These are phyloP conservation scores for Tenodera sinensis DNA, from an alignment of 2,888 invertebrate species.

Conservation along the genomic window DNA sequence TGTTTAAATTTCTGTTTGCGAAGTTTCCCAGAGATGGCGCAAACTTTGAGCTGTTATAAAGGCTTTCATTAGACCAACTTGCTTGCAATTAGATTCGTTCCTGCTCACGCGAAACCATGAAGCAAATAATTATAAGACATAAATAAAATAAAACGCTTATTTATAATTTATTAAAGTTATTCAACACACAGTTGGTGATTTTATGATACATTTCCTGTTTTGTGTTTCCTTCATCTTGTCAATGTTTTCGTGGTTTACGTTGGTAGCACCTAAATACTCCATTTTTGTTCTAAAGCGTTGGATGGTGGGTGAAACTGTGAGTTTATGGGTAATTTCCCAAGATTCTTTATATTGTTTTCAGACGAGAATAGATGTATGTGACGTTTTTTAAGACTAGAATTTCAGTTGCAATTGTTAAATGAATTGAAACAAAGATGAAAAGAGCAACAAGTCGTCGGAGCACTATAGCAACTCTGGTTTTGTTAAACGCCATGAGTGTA, in stretches of 20 bases:
- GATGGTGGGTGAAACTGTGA: constrained; percentile 32
- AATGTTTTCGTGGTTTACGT: background rate
- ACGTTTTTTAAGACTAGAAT: background rate
- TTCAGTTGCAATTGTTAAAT: background rate
- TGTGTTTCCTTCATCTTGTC: no score
- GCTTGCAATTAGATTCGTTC: no score
- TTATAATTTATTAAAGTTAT: no score
- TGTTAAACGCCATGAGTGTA: background rate
- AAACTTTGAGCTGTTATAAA: no score
- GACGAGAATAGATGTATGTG: background rate
- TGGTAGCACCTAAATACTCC: background rate
- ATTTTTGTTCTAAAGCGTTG: constrained; percentile 23
- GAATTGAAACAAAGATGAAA: background rate
- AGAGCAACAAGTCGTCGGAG: background rate
- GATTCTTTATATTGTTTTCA: constrained; percentile 33
- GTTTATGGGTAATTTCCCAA: constrained; percentile 45
- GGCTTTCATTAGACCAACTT: no score
- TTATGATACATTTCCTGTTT: no score
- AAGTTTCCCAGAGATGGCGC: no score
- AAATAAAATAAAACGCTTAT: no score
- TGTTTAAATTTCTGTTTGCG: no score
- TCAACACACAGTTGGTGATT: no score
- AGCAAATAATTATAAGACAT: no score
- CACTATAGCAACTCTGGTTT: background rate
- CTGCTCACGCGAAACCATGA: no score